A percentile compares a stretch with the other conserved stretches of the same genome.
These are phyloP conservation scores for Acrossocheilus wenchowensis DNA, from an alignment of 2,797 vertebrate species.

Conservation along the genomic window DNA sequence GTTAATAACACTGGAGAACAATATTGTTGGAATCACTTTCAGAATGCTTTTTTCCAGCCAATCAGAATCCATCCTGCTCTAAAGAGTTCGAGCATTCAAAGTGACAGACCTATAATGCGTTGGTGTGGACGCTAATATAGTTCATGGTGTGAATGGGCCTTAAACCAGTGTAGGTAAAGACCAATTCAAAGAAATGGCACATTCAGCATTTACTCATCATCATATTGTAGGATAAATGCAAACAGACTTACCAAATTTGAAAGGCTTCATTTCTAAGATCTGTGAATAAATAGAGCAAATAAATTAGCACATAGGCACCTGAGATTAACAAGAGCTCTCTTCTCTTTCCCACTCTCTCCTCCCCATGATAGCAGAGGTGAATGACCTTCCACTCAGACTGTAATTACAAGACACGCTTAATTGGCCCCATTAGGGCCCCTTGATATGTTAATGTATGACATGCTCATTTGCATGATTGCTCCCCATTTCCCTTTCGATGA, in stretches of 20 bases:
- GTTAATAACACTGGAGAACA: too few relatives aligned
- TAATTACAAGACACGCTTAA: conserved; percentile 69
- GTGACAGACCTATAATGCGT: too few relatives aligned
- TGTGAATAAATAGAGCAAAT: conserved; percentile 26
- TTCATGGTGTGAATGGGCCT: not conserved
- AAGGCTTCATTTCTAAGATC: not conserved
- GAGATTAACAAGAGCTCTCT: conserved; percentile 11
- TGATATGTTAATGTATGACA: conserved; percentile 73
- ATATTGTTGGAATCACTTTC: too few relatives aligned
- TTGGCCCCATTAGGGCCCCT: conserved; percentile 71
- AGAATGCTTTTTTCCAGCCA: too few relatives aligned
- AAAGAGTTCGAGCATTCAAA: not conserved
- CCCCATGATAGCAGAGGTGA: conserved; percentile 62
- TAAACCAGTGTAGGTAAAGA: not conserved
- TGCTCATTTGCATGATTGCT: conserved; percentile 70
- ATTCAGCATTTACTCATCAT: not conserved
- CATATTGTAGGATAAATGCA: not conserved
- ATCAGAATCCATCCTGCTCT: too few relatives aligned
- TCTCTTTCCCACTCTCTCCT: conserved; percentile 9
- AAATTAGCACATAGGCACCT: conserved; percentile 1
- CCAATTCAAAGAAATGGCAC: not conserved
- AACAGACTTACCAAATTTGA: conserved; percentile 3
- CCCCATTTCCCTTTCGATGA: conserved; percentile 52
- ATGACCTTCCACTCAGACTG: conserved; percentile 67
- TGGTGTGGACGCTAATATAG: not conserved